These are phyloP conservation scores for Cyprinella venusta DNA, from an alignment of 2,797 vertebrate genomes.

Conservation along the genomic window DNA sequence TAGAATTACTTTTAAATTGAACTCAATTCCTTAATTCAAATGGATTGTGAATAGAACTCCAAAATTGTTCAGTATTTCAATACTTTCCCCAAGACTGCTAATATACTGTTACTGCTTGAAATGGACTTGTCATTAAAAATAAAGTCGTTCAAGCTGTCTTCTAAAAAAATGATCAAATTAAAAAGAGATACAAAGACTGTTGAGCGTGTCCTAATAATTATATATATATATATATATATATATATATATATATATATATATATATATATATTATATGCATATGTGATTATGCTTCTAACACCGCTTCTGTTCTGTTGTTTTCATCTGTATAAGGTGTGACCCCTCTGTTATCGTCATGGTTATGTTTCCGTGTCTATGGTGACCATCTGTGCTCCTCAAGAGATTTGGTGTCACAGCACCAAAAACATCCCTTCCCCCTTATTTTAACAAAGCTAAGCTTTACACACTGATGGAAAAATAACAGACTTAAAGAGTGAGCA, in stretches of 20 bases:
- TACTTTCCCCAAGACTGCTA: not conserved
- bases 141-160: not conserved
- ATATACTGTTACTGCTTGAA: not conserved
- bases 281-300: not conserved
- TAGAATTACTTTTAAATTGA: not conserved
- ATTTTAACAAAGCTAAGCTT: not conserved
- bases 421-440: constrained; percentile 27
- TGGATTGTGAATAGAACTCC: not conserved
- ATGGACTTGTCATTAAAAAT: not conserved
- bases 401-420: constrained; percentile 12
- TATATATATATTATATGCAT: not conserved
- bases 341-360: constrained; percentile 30
- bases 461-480: constrained; percentile 16
- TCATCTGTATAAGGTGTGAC: constrained; percentile 23
- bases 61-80: not conserved
- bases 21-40: not conserved
- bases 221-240: no score
- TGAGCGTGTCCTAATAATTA: not conserved
- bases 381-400: constrained; percentile 23
- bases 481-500: not conserved
- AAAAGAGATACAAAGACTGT: not conserved
- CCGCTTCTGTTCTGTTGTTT: constrained; percentile 14
- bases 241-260: no score
- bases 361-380: constrained; percentile 43
- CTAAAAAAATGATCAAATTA: not conserved